phyloP scores from a whole-genome alignment of 2,888 invertebrate genomes.

The Leucophenga montana region DNA sequence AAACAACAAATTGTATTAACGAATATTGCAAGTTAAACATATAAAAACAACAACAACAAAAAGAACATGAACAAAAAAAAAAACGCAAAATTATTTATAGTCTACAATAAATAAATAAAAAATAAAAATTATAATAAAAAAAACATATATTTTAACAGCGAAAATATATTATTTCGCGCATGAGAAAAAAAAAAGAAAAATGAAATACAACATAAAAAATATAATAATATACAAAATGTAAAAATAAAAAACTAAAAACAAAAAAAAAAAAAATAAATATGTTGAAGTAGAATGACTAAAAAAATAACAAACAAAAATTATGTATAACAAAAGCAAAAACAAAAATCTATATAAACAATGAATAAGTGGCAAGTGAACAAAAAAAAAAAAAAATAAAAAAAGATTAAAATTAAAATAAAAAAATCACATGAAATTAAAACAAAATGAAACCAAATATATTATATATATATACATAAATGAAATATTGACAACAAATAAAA shows the following conservation, averaged over 20 bases:
- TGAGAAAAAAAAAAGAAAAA: constrained; percentile 43
- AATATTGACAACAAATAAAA: constrained; percentile 56
- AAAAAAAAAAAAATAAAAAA: constrained; percentile 53
- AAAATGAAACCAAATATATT: constrained; percentile 50
- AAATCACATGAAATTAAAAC: constrained; percentile 48
- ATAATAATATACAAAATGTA: constrained; percentile 37
- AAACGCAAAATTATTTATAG: constrained; percentile 56
- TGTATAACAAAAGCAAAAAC: constrained; percentile 52
- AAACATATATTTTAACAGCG: constrained; percentile 49
- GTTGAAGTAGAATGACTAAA: constrained; percentile 26
- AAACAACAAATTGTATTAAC: constrained; percentile 4
- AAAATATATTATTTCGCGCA: constrained; percentile 60
- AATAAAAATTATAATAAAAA: constrained; percentile 36
- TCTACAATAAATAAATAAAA: constrained; percentile 40
- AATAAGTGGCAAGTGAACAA: constrained; percentile 52
- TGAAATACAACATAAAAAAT: constrained; percentile 25
- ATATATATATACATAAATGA: constrained; percentile 48
- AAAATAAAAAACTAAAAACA: constrained; percentile 32
- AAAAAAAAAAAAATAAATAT: constrained; percentile 34
- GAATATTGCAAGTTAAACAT: constrained; percentile 51
- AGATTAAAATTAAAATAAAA: no score
- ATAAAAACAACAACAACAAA: constrained; percentile 15
- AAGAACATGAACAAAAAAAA: constrained; percentile 32
- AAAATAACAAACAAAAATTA: constrained; percentile 22
- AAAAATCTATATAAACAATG: constrained; percentile 41